phyloP scores from a whole-genome alignment of 2,797 vertebrate species.

The Lutjanus campechanus region DNA sequence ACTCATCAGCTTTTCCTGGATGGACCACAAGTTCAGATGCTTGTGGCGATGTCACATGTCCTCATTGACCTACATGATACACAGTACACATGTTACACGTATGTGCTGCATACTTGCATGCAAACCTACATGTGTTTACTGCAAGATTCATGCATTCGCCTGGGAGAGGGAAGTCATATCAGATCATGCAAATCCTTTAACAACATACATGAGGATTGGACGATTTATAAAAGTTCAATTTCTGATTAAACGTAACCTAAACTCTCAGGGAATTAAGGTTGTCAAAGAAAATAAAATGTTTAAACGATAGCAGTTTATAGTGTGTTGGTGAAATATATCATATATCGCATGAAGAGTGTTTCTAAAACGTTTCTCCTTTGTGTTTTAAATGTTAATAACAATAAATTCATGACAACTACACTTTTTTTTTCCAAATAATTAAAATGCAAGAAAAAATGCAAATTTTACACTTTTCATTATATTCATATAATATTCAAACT shows the following conservation, averaged over 20 bases:
- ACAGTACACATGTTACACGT: conserved; percentile 22
- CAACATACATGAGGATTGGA: not conserved
- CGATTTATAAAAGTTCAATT: not conserved
- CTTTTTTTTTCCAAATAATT: not conserved
- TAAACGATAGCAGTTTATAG: not conserved
- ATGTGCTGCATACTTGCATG: conserved; percentile 27
- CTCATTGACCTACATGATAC: conserved; percentile 76
- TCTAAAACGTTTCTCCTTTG: not conserved
- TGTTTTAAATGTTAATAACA: not conserved
- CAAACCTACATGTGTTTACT: conserved; percentile 26
- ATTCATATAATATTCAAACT: not conserved
- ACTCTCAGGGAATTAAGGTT: not conserved
- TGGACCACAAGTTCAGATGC: conserved; percentile 72
- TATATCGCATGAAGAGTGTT: too few relatives aligned
- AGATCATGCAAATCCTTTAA: conserved; percentile 28
- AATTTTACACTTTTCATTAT: not conserved
- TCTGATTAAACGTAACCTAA: not conserved
- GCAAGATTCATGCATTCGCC: conserved; percentile 20
- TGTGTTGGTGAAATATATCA: not conserved
- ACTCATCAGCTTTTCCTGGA: conserved; percentile 81
- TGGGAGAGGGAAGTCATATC: conserved; percentile 20
- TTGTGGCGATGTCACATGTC: conserved; percentile 72
- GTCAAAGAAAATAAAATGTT: not conserved
- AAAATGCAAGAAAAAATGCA: not conserved
- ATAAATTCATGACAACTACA: not conserved